A percentile compares a stretch with the other conserved stretches of the same genome.
Evolutionary conservation across 2,888 invertebrate genomes (phyloP).

Genomic region (Ectobius pallidus): DNA sequence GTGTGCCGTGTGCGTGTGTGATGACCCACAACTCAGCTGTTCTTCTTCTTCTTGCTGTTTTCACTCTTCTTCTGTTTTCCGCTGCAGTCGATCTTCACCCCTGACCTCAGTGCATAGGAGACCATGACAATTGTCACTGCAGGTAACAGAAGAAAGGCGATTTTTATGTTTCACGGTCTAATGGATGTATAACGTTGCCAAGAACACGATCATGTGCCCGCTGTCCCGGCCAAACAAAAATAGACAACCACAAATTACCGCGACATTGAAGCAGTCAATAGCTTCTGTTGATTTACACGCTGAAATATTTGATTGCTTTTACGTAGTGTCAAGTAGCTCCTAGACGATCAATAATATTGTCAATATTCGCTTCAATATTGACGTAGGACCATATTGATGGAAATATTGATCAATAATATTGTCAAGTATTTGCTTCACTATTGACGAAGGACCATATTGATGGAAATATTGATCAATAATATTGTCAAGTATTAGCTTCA

Average conservation of each 20-base stretch:
- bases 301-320: too few species aligned
- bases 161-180: background rate
- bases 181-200: background rate
- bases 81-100: background rate
- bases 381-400: too few species aligned
- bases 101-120: background rate
- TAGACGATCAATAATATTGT: too few species aligned
- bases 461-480: too few species aligned
- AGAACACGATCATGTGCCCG: conserved; percentile 3
- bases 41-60: background rate
- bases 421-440: too few species aligned
- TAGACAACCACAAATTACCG: conserved; percentile 17
- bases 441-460: too few species aligned
- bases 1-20: conserved; percentile 2
- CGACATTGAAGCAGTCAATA: background rate
- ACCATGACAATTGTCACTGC: conserved; percentile 21
- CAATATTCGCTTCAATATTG: too few species aligned
- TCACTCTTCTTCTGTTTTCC: conserved; percentile 18
- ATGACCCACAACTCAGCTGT: conserved; percentile 14
- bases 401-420: too few species aligned
- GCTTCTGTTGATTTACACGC: background rate
- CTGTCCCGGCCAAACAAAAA: conserved; percentile 24
- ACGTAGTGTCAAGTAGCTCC: too few species aligned
- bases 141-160: background rate
- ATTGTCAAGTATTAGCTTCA: too few species aligned